A percentile compares a stretch with the other conserved stretches of the same genome.
Evolutionary conservation across 2,888 invertebrate genomes (phyloP).

Genomic region (Drosophila mettleri): DNA sequence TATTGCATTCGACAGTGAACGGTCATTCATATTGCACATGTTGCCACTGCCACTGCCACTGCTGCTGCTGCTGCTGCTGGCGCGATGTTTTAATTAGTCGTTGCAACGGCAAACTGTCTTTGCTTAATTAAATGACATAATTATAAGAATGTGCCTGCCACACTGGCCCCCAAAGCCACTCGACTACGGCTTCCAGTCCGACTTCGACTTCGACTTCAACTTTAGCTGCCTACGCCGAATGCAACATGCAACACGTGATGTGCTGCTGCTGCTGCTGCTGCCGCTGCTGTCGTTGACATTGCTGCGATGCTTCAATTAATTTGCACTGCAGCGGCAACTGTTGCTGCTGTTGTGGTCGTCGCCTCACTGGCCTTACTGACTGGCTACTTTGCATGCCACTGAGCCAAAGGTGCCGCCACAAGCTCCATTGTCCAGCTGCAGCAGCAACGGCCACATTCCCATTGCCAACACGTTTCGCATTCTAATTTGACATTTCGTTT

Average conservation of each 20-base stretch:
- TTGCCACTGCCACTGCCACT: slow-evolving; percentile 40
- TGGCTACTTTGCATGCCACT: slow-evolving; percentile 75
- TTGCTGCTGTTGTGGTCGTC: slow-evolving; percentile 29
- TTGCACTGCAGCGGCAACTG: slow-evolving; percentile 67
- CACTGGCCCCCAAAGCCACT: slow-evolving; percentile 56
- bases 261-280: too few species aligned
- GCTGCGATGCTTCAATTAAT: slow-evolving; percentile 81
- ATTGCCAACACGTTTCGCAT: slow-evolving; percentile 82
- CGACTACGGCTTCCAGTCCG: slow-evolving; percentile 16
- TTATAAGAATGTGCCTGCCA: slow-evolving; percentile 82
- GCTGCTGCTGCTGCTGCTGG: slow-evolving; percentile 50
- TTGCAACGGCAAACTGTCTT: slow-evolving; percentile 79
- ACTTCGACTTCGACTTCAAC: slow-evolving; percentile 36
- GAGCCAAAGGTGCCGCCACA: slow-evolving; percentile 77
- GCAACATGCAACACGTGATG: slow-evolving; percentile 82
- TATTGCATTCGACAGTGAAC: slow-evolving; percentile 81
- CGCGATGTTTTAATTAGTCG: slow-evolving; percentile 84
- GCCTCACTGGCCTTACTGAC: slow-evolving; percentile 48
- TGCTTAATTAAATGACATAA: slow-evolving; percentile 85
- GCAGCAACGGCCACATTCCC: slow-evolving; percentile 46
- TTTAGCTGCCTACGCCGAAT: slow-evolving; percentile 72
- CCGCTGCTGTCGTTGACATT: slow-evolving; percentile 73
- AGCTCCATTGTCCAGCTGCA: slow-evolving; percentile 69
- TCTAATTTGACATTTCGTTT: slow-evolving; percentile 81
- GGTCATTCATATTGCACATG: slow-evolving; percentile 80